Conservation (phyloP, 2,113 vertebrate genomes). For the Chlorocebus sabaeus region DNA sequence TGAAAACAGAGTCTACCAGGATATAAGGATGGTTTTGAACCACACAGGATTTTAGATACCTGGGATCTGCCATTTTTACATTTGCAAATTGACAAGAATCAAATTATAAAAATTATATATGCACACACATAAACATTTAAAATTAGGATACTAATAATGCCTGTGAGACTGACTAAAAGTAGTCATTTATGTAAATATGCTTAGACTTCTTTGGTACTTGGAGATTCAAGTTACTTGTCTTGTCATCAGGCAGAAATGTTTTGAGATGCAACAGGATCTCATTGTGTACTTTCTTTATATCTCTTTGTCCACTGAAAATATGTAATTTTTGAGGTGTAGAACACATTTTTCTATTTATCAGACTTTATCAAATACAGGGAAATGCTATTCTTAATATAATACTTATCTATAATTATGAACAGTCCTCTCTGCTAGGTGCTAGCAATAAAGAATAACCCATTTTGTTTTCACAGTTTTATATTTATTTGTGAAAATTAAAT, state of each 20-base stretch:
- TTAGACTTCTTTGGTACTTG: neutral
- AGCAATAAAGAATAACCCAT: neutral
- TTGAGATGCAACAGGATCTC: neutral
- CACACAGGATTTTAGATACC: neutral
- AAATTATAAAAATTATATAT: neutral
- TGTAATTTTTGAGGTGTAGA: neutral
- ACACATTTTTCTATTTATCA: neutral
- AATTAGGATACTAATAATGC: neutral
- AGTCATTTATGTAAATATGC: neutral
- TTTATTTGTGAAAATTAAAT: neutral
- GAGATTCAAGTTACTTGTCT: neutral
- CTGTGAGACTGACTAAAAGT: neutral
- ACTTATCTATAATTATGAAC: neutral
- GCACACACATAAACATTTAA: neutral
- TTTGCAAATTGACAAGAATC: neutral
- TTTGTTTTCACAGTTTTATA: conserved; percentile 7
- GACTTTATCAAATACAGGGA: neutral
- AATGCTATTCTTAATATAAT: neutral
- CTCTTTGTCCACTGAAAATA: neutral
- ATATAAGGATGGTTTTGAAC: neutral
- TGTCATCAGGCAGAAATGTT: neutral
- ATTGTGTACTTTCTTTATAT: neutral
- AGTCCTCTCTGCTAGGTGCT: neutral
- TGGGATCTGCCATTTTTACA: no score
- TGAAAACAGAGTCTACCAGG: neutral